phyloP scores from a whole-genome alignment of 2,888 invertebrate species.

The Hirtodrosophila trivittata region DNA sequence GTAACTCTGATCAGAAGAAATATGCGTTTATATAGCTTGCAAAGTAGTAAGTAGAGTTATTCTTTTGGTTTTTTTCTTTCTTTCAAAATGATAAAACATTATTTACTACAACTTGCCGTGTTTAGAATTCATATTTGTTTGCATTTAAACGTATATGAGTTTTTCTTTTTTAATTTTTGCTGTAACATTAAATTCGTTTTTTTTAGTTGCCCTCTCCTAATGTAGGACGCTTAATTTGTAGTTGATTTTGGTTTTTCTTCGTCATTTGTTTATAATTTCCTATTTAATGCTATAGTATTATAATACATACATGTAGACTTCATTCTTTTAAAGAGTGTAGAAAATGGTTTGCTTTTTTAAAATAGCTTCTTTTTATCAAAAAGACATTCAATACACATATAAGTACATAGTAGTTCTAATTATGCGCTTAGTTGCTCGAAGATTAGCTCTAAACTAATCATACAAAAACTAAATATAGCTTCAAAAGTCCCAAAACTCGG shows the following conservation, averaged over 20 bases:
- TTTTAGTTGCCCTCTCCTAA: conserved; percentile 73
- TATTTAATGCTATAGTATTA: conserved; percentile 77
- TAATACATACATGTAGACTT: conserved; percentile 78
- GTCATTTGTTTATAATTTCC: conserved; percentile 57
- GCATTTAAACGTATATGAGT: conserved; percentile 30
- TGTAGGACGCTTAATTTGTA: conserved; percentile 74
- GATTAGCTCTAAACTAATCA: conserved; percentile 67
- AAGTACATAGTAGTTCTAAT: conserved; percentile 64
- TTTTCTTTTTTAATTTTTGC: conserved; percentile 25
- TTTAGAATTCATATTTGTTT: conserved; percentile 12
- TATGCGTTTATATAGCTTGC: conserved; percentile 42
- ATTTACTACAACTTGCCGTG: conserved; percentile 24
- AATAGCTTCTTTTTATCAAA: conserved; percentile 80
- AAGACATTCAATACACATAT: conserved; percentile 77
- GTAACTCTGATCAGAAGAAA: conserved; percentile 72
- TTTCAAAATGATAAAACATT: conserved; percentile 45
- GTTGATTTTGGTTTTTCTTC: conserved; percentile 37
- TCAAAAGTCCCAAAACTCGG: conserved; percentile 19
- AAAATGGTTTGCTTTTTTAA: conserved; percentile 74
- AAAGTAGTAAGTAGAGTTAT: conserved; percentile 52
- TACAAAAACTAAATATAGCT: conserved; percentile 43
- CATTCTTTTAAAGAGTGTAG: conserved; percentile 80
- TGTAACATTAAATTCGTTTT: conserved; percentile 73
- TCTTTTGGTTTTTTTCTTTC: conserved; percentile 14
- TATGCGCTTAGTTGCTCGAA: conserved; percentile 73